A percentile compares a stretch with the other conserved stretches of the same genome.
Evolutionary conservation across 2,888 invertebrate genomes (phyloP).

Genomic region (Leucania comma): DNA sequence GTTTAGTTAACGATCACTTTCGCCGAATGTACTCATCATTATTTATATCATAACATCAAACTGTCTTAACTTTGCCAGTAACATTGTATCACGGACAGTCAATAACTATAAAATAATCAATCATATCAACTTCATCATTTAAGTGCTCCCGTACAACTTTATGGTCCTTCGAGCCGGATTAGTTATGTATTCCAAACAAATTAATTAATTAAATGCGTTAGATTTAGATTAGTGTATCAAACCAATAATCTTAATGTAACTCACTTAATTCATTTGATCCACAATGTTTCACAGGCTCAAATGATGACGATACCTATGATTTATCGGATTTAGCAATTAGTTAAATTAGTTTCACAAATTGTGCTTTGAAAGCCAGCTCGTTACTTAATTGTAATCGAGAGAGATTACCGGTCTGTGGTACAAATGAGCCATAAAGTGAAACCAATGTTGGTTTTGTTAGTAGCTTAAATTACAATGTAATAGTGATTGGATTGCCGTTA

Average conservation of each 20-base stretch:
- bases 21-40: not conserved
- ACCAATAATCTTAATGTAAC: not conserved
- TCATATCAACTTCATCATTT: not conserved
- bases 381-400: conserved; percentile 5
- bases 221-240: not conserved
- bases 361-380: conserved; percentile 5
- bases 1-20: not conserved
- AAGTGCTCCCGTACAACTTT: not conserved
- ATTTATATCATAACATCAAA: not conserved
- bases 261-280: too few species aligned
- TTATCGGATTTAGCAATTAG: conserved; percentile 2
- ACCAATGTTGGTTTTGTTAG: not conserved
- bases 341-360: conserved; percentile 8
- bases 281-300: not conserved
- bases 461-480: not conserved
- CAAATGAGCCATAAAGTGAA: not conserved
- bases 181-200: not conserved
- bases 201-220: not conserved
- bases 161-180: not conserved
- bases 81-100: not conserved
- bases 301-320: not conserved
- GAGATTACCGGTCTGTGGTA: conserved; percentile 2
- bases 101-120: not conserved
- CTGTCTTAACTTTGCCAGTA: not conserved
- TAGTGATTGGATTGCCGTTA: not conserved